A percentile compares a stretch with the other conserved stretches of the same genome.
These are phyloP conservation scores for Perdita meconis DNA, from an alignment of 2,888 invertebrate species.

Conservation along the genomic window DNA sequence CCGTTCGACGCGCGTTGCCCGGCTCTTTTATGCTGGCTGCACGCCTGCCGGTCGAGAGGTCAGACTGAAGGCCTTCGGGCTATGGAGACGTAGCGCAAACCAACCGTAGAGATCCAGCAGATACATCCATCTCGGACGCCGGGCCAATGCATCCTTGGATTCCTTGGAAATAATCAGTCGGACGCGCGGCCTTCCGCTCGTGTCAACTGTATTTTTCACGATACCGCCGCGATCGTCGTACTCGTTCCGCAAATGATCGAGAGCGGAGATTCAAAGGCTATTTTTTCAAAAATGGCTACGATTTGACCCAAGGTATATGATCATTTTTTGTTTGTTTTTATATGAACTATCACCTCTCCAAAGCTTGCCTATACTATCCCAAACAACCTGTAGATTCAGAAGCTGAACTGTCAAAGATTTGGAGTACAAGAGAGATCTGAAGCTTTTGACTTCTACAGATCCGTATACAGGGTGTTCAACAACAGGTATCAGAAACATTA, in stretches of 20 bases:
- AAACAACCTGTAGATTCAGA: no score
- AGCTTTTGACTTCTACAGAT: no score
- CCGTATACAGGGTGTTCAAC: no score
- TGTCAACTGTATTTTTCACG: slow-evolving; percentile 54
- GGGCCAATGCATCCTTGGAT: slow-evolving; percentile 66
- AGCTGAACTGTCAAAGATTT: no score
- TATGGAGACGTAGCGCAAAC: slow-evolving; percentile 62
- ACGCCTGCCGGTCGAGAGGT: slow-evolving; percentile 62
- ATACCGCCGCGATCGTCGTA: background rate
- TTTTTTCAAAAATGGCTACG: background rate
- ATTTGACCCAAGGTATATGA: no score
- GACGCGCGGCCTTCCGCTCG: slow-evolving; percentile 52
- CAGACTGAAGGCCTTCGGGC: slow-evolving; percentile 53
- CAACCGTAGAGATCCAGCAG: slow-evolving; percentile 65
- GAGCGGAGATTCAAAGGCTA: slow-evolving; percentile 8
- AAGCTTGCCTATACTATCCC: no score
- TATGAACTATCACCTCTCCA: no score
- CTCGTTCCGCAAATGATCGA: background rate
- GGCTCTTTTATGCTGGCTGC: slow-evolving; percentile 49
- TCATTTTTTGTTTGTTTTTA: no score
- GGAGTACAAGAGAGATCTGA: no score
- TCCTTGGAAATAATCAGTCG: slow-evolving; percentile 71
- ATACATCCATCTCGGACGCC: slow-evolving; percentile 59
- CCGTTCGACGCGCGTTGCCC: slow-evolving; percentile 42
- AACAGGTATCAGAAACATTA: no score